phyloP scores from a whole-genome alignment of 1,140 invertebrate genomes.

The Drosophila erecta region DNA sequence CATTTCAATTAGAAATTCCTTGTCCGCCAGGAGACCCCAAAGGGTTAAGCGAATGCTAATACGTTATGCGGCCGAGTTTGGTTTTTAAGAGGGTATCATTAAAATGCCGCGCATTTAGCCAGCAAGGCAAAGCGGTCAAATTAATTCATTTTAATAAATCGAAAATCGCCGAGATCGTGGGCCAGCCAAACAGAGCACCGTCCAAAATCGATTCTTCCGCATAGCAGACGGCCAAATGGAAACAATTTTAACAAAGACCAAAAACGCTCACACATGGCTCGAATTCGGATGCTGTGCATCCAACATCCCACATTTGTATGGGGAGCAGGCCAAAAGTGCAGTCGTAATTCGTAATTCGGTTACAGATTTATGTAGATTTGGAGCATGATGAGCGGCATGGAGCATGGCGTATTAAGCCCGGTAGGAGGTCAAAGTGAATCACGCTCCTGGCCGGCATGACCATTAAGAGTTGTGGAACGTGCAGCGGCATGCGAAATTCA shows the following conservation, averaged over 20 bases:
- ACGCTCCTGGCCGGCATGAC: conserved; percentile 71
- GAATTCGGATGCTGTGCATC: conserved; percentile 17
- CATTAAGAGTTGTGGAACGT: conserved; percentile 73
- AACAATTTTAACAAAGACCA: conserved; percentile 63
- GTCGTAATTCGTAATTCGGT: conserved; percentile 60
- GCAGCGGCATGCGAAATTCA: conserved; percentile 78
- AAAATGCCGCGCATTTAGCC: conserved; percentile 69
- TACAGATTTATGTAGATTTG: conserved; percentile 82
- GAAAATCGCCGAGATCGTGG: conserved; percentile 52
- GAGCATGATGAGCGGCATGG: conserved; percentile 61
- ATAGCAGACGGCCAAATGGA: conserved; percentile 43
- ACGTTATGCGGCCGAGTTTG: conserved; percentile 18
- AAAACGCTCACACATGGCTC: conserved; percentile 48
- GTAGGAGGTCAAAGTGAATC: conserved; percentile 78
- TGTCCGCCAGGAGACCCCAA: conserved; percentile 9
- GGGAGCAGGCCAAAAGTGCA: conserved; percentile 18
- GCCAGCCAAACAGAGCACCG: conserved; percentile 21
- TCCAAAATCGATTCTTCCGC: conserved; percentile 64
- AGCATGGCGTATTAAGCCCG: conserved; percentile 29
- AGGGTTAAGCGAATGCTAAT: conserved; percentile 71
- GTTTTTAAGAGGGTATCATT: conserved; percentile 56
- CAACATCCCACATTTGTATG: conserved; percentile 49
- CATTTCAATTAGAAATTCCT: conserved; percentile 19
- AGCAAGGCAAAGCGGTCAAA: conserved; percentile 54
- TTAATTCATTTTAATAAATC: conserved; percentile 83